A percentile compares a stretch with the other conserved stretches of the same genome.
Conservation (phyloP, 2,888 invertebrate genomes). For the Matsumyia berberina region DNA sequence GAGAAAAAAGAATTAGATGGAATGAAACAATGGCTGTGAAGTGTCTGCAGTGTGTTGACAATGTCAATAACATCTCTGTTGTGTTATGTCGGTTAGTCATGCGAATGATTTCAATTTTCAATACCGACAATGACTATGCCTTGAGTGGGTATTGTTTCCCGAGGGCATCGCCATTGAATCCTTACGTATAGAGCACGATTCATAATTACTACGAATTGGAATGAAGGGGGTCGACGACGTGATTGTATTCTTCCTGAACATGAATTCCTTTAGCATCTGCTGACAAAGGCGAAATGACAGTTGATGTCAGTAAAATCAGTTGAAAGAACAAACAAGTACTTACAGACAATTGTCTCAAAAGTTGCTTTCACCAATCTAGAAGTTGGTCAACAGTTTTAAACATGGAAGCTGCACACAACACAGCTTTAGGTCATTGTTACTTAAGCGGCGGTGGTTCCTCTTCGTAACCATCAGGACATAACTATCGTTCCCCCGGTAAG, state of each 20-base stretch:
- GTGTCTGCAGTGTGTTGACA: slow-evolving; percentile 3
- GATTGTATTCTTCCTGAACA: neutral
- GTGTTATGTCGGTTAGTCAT: slow-evolving; percentile 40
- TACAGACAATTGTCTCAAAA: too few species aligned
- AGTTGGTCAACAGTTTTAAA: too few species aligned
- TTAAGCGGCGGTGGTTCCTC: slow-evolving; percentile 95
- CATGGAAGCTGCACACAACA: slow-evolving; percentile 8
- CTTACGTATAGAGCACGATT: neutral
- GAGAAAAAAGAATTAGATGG: slow-evolving; percentile 23
- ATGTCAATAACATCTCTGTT: slow-evolving; percentile 54
- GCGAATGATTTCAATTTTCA: slow-evolving; percentile 2
- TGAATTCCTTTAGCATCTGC: neutral
- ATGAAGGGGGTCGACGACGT: slow-evolving; percentile 1
- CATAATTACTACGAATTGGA: slow-evolving; percentile 8
- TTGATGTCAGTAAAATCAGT: too few species aligned
- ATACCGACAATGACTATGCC: neutral
- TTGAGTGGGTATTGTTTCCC: neutral
- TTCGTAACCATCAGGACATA: slow-evolving; percentile 95
- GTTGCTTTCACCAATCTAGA: too few species aligned
- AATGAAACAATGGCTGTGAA: slow-evolving; percentile 30
- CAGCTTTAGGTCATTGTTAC: slow-evolving; percentile 86
- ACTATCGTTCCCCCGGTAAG: slow-evolving; percentile 98
- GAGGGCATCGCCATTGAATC: slow-evolving; percentile 1
- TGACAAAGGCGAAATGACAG: too few species aligned
- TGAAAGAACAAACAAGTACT: too few species aligned